phyloP scores from a whole-genome alignment of 2,888 invertebrate genomes.

The Cheilosia urbana region DNA sequence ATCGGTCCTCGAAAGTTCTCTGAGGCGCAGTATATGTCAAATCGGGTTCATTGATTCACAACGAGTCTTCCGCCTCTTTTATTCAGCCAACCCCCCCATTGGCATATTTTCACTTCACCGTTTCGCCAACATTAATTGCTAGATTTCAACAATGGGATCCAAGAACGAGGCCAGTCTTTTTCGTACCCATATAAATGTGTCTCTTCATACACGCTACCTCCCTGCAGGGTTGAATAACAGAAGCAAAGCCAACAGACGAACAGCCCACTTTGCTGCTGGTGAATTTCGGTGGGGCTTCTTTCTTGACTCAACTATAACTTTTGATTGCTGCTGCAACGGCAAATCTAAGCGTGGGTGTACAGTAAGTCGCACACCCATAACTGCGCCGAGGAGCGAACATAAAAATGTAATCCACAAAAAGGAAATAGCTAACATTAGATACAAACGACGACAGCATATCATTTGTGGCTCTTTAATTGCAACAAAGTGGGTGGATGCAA shows the following conservation, averaged over 20 bases:
- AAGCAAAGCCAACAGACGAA: constrained; percentile 7
- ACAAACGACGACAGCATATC: constrained; percentile 48
- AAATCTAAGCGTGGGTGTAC: constrained; percentile 38
- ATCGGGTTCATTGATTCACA: constrained; percentile 66
- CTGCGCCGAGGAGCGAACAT: constrained; percentile 16
- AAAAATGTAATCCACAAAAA: constrained; percentile 37
- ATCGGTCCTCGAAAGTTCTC: no score
- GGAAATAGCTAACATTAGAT: constrained; percentile 12
- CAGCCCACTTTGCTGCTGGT: background rate
- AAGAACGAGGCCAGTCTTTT: constrained; percentile 64
- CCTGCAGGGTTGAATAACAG: constrained; percentile 35
- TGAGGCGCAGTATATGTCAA: constrained; percentile 3
- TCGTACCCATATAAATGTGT: background rate
- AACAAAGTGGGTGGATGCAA: constrained; percentile 62
- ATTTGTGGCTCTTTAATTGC: constrained; percentile 71
- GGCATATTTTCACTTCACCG: constrained; percentile 62
- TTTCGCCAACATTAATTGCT: constrained; percentile 62
- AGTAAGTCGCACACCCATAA: constrained; percentile 35
- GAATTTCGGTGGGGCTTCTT: constrained; percentile 47
- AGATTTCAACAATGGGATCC: constrained; percentile 44
- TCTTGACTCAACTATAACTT: constrained; percentile 41
- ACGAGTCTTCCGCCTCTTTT: constrained; percentile 38
- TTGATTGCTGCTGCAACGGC: constrained; percentile 49
- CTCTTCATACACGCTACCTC: constrained; percentile 12
- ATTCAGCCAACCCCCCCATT: constrained; percentile 50